Evolutionary conservation across 2,113 vertebrate species (phyloP).

Genomic region (Suricata suricatta): DNA sequence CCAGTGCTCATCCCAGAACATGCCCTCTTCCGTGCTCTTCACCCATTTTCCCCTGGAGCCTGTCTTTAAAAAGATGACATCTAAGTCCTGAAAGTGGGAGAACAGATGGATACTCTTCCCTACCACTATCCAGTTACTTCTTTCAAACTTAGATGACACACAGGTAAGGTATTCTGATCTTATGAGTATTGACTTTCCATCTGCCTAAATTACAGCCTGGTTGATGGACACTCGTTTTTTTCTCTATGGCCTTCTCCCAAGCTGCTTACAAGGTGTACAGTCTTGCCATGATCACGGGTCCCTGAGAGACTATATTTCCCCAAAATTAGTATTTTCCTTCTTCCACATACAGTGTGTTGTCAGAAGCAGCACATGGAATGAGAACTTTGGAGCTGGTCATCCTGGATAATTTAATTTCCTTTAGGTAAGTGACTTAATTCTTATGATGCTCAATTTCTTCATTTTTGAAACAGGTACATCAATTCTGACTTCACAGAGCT

Average conservation of each 20-base stretch:
- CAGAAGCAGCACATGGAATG: not conserved
- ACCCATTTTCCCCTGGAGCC: no score
- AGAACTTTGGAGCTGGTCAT: not conserved
- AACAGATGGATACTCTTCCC: not conserved
- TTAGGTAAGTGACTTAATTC: not conserved
- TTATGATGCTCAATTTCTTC: not conserved
- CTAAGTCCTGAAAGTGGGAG: not conserved
- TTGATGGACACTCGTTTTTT: not conserved
- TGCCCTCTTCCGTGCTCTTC: no score
- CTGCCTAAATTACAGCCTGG: not conserved
- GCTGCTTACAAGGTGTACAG: not conserved
- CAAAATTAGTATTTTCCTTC: not conserved
- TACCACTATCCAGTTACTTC: not conserved
- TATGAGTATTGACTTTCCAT: rapidly evolving
- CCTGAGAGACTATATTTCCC: not conserved
- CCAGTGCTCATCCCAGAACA: no score
- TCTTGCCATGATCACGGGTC: not conserved
- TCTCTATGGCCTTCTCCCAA: not conserved
- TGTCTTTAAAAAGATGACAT: not conserved
- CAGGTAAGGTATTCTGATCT: rapidly evolving
- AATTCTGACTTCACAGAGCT: not conserved
- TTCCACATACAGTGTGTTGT: not conserved
- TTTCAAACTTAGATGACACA: not conserved
- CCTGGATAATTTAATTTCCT: not conserved
- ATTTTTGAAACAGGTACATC: not conserved